Percentiles rank a stretch among this genome's conserved stretches.
phyloP scores from a whole-genome alignment of 2,797 vertebrate species.

The Potorous gilbertii region DNA sequence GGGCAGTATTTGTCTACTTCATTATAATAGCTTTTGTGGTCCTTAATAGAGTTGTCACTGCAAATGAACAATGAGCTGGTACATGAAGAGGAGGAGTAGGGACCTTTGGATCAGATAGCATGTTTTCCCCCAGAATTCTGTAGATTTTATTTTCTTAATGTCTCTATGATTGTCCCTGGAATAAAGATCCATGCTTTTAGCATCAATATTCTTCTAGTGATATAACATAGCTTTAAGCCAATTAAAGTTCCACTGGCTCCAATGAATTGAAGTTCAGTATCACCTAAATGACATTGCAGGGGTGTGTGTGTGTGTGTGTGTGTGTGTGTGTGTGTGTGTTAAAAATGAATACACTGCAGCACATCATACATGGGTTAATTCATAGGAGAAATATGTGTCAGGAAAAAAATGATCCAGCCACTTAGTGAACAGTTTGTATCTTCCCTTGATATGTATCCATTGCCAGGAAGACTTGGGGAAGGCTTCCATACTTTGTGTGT shows the following conservation, averaged over 20 bases:
- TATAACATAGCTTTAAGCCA: background rate
- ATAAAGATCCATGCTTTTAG: background rate
- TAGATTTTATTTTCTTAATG: background rate
- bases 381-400: background rate
- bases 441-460: background rate
- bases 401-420: background rate
- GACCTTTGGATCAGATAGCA: background rate
- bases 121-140: background rate
- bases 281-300: background rate
- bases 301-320: background rate
- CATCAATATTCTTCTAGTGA: background rate
- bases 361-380: background rate
- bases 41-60: background rate
- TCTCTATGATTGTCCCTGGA: background rate
- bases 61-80: background rate
- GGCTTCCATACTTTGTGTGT: background rate
- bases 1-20: background rate
- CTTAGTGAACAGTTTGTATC: background rate
- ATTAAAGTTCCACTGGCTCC: background rate
- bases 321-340: background rate
- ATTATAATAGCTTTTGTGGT: background rate
- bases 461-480: background rate
- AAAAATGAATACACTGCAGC: background rate
- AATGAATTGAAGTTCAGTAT: background rate
- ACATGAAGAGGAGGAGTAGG: background rate